Base-by-base conservation (phyloP, 2,113 vertebrate species). In the Dolichotis patagonum region DNA sequence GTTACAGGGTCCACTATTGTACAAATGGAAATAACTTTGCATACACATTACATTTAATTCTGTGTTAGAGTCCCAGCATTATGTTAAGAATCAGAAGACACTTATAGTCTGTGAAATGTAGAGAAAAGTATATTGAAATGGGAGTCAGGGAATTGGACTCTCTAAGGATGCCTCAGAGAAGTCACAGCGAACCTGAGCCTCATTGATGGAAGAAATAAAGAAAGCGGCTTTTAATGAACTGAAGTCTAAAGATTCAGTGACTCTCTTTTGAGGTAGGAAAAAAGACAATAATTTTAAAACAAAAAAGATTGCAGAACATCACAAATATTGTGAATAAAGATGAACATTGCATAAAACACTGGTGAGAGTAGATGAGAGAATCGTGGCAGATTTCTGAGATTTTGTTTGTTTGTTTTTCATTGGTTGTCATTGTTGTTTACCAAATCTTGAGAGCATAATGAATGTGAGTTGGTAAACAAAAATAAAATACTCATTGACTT, bases 181-280 rank as follows among this genome's bases (percentile, higher is more conserved):
- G 17, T 73, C 69, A 52, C 41, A 92, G 9, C 58, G 56, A 94
- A 78, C 58, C 60, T 75, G 43, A 90, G 49, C 22, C 19, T 82
- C 2, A 12, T 43, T 69, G 60, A n/a, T 63, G 24, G 28, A 38
- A 82, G 54, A 92, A 77, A 90, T 94, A 88, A 52, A 35, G 4
- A 26, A 86, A 17, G 4, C 26, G 85, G 17, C 49, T 88, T 69
- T 81, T 62, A 28, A 62, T 67, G 22, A 73, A 46, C 60, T 62
- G 69, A 85, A 24, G 13, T 93, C 80, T 90, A 41, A 95, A 87
- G 92, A 88, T 56, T 88, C 54, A 94, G 7, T 67, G 67, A 6
- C 78, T 92, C n/a, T 89, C 5, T 78, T 88, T 46, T 83, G 14
- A 92, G 67, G 46, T 78, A 63, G 38, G 13, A 35, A 73, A 65